Evolutionary conservation across 1,140 invertebrate genomes (phyloP).

Genomic region (Thrips palmi): DNA sequence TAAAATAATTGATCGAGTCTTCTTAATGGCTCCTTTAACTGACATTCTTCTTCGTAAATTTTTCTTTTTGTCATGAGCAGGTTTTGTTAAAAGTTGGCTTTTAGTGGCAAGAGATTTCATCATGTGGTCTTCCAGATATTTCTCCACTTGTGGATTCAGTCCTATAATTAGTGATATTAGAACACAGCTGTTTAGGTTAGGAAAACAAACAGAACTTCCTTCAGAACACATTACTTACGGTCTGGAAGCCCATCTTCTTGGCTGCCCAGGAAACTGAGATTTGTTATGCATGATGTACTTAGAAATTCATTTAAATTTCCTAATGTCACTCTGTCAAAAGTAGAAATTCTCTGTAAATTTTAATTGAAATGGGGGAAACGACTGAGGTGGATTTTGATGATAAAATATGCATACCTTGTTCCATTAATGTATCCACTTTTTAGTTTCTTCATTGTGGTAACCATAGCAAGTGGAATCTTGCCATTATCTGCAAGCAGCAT

Average conservation of each 20-base stretch:
- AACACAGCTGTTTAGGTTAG: no score
- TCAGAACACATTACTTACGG: constrained; percentile 27
- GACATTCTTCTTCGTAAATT: constrained; percentile 50
- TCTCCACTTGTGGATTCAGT: constrained; percentile 62
- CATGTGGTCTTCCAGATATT: constrained; percentile 75
- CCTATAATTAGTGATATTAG: constrained; percentile 24
- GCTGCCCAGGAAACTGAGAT: constrained; percentile 83
- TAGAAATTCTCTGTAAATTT: constrained; percentile 12
- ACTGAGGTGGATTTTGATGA: neutral
- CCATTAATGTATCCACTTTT: constrained; percentile 98
- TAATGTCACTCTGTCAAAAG: constrained; percentile 54
- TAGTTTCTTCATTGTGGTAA: constrained; percentile 94
- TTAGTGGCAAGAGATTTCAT: constrained; percentile 57
- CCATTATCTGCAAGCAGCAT: constrained; percentile 59
- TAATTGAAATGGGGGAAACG: neutral
- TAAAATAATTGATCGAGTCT: constrained; percentile 63
- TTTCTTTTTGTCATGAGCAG: constrained; percentile 20
- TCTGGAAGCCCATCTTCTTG: constrained; percentile 80
- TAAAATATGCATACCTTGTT: constrained; percentile 36
- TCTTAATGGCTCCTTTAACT: constrained; percentile 68
- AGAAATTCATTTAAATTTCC: constrained; percentile 83
- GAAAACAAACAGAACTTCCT: constrained; percentile 17
- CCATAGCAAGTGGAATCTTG: constrained; percentile 79
- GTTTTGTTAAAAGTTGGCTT: constrained; percentile 38
- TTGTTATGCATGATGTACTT: constrained; percentile 89